Conservation (phyloP, 2,888 invertebrate genomes). For the Hoplodrina ambigua region DNA sequence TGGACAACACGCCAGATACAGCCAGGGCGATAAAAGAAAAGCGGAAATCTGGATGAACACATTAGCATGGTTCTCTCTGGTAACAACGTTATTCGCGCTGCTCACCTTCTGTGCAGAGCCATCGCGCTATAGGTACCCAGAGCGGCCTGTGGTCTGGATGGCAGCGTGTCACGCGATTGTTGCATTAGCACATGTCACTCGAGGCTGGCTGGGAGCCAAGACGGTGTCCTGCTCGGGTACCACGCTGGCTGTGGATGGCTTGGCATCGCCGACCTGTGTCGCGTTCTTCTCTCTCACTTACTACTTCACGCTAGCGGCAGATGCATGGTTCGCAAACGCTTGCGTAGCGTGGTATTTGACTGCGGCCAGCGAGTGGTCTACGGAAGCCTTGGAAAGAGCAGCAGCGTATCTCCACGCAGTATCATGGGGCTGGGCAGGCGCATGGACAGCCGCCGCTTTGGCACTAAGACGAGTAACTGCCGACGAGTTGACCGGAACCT, state of each 20-base stretch:
- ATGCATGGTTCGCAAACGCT: conserved; percentile 97
- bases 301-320: conserved; percentile 95
- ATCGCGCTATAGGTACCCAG: conserved; percentile 97
- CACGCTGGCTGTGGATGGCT: conserved; percentile 86
- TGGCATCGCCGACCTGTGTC: conserved; percentile 91
- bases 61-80: conserved; percentile 94
- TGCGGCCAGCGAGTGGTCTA: conserved; percentile 97
- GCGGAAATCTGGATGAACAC: conserved; percentile 94
- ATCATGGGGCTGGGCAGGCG: conserved; percentile 96
- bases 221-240: conserved; percentile 79
- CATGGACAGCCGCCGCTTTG: conserved; percentile 95
- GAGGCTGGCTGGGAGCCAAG: conserved; percentile 91
- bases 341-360: conserved; percentile 97
- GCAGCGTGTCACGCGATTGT: conserved; percentile 96
- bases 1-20: conserved; percentile 92
- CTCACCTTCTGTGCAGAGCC: conserved; percentile 97
- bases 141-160: conserved; percentile 97
- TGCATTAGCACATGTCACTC: conserved; percentile 93
- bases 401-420: conserved; percentile 96
- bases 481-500: conserved; percentile 95
- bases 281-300: conserved; percentile 94
- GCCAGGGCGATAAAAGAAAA: conserved; percentile 92
- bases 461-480: conserved; percentile 94
- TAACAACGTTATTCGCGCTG: conserved; percentile 95
- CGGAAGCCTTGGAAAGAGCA: conserved; percentile 96